phyloP scores from a whole-genome alignment of 2,888 invertebrate genomes.

The Bedellia somnulentella region DNA sequence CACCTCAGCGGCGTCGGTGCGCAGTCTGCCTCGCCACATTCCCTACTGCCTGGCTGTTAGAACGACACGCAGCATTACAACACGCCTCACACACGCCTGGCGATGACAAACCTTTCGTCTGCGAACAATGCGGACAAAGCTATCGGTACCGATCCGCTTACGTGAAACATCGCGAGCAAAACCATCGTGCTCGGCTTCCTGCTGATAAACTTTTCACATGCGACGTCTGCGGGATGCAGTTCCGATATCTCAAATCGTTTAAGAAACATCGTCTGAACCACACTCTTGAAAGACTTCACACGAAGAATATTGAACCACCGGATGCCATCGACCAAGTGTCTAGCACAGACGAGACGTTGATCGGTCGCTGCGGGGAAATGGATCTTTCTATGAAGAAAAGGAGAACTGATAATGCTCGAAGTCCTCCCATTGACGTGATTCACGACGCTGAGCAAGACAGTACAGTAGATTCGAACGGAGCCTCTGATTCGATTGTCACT shows the following conservation, averaged over 20 bases:
- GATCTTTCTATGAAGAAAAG: constrained; percentile 59
- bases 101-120: constrained; percentile 88
- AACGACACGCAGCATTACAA: constrained; percentile 83
- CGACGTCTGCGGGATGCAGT: constrained; percentile 91
- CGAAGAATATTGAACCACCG: constrained; percentile 59
- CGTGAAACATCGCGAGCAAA: constrained; percentile 79
- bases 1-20: constrained; percentile 64
- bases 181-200: constrained; percentile 82
- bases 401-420: constrained; percentile 36
- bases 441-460: constrained; percentile 68
- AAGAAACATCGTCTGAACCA: constrained; percentile 88
- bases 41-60: constrained; percentile 84
- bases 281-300: constrained; percentile 79
- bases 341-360: constrained; percentile 69
- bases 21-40: constrained; percentile 84
- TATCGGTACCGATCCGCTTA: constrained; percentile 84
- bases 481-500: constrained; percentile 46
- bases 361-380: constrained; percentile 59
- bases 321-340: constrained; percentile 68
- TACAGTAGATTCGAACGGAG: constrained; percentile 70
- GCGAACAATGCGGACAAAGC: constrained; percentile 89
- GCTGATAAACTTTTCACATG: constrained; percentile 90
- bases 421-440: constrained; percentile 46
- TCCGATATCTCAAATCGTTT: constrained; percentile 85
- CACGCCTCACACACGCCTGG: constrained; percentile 68